Evolutionary conservation across 35 echinoderm and acorn worm genomes (phyloP).

Genomic region (Apostichopus japonicus): DNA sequence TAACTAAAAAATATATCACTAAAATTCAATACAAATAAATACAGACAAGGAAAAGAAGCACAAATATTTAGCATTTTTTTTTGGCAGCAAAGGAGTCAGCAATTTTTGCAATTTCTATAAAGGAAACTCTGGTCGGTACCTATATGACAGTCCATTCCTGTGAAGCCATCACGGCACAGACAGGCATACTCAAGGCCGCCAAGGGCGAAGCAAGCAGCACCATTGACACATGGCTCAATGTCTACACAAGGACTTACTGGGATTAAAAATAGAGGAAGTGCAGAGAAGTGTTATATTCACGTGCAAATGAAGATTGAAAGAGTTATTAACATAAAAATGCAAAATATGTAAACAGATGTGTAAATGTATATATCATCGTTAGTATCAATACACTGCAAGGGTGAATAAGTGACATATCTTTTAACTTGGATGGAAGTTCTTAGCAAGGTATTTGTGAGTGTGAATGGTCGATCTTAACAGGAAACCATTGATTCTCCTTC

Average conservation of each 20-base stretch:
- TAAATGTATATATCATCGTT: background rate
- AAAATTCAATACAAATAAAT: background rate
- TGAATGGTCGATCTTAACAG: too few species aligned
- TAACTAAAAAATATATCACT: background rate
- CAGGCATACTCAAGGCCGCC: conserved; percentile 42
- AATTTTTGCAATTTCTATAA: background rate
- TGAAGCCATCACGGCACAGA: conserved; percentile 36
- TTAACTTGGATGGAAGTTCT: too few species aligned
- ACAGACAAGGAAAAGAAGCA: background rate
- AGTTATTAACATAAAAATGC: too few species aligned
- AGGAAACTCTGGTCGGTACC: conserved; percentile 16
- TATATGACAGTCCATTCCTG: conserved; percentile 41
- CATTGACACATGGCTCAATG: conserved; percentile 54
- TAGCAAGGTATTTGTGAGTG: too few species aligned
- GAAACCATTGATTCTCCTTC: too few species aligned
- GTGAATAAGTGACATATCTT: too few species aligned
- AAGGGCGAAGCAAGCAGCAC: conserved; percentile 37
- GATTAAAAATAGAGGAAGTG: background rate
- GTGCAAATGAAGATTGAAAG: background rate
- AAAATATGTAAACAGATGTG: background rate
- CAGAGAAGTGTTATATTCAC: background rate
- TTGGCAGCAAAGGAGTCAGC: background rate
- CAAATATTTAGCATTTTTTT: background rate
- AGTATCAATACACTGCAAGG: background rate
- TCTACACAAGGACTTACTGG: conserved; percentile 54